Percentiles rank a stretch among this genome's conserved stretches.
Evolutionary conservation across 1,140 invertebrate species (phyloP).

Genomic region (Agraylea sexmaculata): DNA sequence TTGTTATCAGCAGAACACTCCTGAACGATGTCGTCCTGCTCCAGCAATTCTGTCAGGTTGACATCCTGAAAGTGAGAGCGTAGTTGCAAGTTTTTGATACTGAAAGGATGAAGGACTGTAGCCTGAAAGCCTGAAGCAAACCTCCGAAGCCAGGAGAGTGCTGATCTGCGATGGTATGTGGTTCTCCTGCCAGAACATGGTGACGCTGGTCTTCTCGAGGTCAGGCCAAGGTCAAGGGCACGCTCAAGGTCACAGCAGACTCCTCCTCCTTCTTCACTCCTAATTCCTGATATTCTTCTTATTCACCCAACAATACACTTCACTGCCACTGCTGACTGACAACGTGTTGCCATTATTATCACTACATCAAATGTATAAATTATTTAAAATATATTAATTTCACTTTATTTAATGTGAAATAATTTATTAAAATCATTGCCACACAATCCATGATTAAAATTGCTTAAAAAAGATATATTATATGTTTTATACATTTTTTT

Average conservation of each 20-base stretch:
- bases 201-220: neutral
- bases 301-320: too few relatives aligned
- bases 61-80: constrained; percentile 63
- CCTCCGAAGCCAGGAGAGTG: constrained; percentile 16
- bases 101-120: neutral
- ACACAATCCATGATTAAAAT: too few relatives aligned
- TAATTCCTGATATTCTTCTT: too few relatives aligned
- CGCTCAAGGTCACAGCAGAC: constrained; percentile 22
- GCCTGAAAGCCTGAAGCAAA: constrained; percentile 4
- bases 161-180: constrained; percentile 11
- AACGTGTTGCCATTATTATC: too few relatives aligned
- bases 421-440: too few relatives aligned
- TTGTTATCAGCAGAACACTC: constrained; percentile 91
- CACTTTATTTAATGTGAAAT: too few relatives aligned
- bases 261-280: too few relatives aligned
- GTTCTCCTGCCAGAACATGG: constrained; percentile 19
- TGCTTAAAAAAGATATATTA: too few relatives aligned
- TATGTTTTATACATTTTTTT: too few relatives aligned
- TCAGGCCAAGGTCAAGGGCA: constrained; percentile 18
- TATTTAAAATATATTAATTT: too few relatives aligned
- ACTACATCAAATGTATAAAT: too few relatives aligned
- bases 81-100: neutral
- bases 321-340: too few relatives aligned
- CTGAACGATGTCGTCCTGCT: constrained; percentile 89
- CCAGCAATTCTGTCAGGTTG: constrained; percentile 77